phyloP scores from a whole-genome alignment of 2,888 invertebrate genomes.

The Cerastis rubricosa region DNA sequence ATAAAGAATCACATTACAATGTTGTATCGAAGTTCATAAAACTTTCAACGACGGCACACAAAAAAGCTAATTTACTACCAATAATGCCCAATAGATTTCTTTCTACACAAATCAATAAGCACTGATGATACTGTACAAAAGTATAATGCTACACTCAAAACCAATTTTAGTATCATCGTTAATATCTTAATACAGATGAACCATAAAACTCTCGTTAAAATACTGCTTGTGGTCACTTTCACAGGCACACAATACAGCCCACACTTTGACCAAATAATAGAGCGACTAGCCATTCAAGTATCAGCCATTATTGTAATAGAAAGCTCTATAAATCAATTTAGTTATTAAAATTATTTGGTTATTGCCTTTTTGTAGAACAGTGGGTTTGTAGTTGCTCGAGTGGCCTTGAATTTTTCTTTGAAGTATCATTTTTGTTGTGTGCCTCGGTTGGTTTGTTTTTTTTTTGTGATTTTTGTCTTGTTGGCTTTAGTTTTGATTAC shows the following conservation, averaged over 20 bases:
- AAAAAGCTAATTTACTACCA: background rate
- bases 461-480: background rate
- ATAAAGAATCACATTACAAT: background rate
- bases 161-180: constrained; percentile 29
- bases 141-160: constrained; percentile 7
- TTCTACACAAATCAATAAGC: background rate
- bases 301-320: constrained; percentile 44
- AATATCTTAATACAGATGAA: constrained; percentile 35
- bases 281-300: constrained; percentile 1
- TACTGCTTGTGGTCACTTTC: constrained; percentile 39
- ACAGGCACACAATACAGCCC: constrained; percentile 26
- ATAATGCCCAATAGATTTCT: background rate
- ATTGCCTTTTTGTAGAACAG: constrained; percentile 53
- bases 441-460: background rate
- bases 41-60: constrained; percentile 1
- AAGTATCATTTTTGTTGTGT: constrained; percentile 1
- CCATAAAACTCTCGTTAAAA: constrained; percentile 35
- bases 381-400: constrained; percentile 26
- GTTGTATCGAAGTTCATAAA: background rate
- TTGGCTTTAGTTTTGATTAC: background rate
- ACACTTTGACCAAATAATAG: constrained; percentile 40
- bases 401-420: constrained; percentile 29
- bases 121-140: background rate
- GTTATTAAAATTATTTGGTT: constrained; percentile 47
- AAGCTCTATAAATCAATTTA: constrained; percentile 58